Conservation (phyloP, 2,113 vertebrate genomes). For the Aramus guarauna region DNA sequence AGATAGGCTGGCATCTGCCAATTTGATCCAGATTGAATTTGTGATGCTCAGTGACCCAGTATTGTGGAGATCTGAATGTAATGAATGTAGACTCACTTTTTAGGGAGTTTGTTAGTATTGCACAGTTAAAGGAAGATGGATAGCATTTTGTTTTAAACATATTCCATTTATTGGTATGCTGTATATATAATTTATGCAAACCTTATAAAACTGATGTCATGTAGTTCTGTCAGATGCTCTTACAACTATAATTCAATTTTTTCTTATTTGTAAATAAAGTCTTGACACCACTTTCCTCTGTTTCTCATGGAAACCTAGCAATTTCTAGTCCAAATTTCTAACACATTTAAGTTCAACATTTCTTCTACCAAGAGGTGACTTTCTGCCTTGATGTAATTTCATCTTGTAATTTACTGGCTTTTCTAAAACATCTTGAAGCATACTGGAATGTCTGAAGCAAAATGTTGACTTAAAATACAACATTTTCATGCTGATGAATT, state of each 20-base stretch:
- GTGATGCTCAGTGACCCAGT: background rate
- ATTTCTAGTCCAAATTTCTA: background rate
- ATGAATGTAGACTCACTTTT: background rate
- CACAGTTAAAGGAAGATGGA: background rate
- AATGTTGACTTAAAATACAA: background rate
- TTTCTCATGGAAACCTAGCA: background rate
- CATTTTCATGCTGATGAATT: background rate
- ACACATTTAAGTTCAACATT: background rate
- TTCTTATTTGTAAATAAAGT: background rate
- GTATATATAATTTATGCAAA: background rate
- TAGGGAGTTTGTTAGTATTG: background rate
- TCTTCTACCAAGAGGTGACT: background rate
- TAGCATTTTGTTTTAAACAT: background rate
- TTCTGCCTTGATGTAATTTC: background rate
- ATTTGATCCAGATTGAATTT: background rate
- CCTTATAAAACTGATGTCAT: background rate
- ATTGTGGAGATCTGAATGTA: background rate
- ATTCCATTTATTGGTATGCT: background rate
- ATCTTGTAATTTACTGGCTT: background rate
- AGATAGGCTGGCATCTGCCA: background rate
- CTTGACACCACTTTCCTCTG: background rate
- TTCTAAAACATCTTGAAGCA: background rate
- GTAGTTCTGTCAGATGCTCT: background rate
- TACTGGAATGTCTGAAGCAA: background rate
- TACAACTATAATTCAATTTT: background rate